phyloP scores from a whole-genome alignment of 2,797 vertebrate species.

The Helicolenus hilgendorfi region DNA sequence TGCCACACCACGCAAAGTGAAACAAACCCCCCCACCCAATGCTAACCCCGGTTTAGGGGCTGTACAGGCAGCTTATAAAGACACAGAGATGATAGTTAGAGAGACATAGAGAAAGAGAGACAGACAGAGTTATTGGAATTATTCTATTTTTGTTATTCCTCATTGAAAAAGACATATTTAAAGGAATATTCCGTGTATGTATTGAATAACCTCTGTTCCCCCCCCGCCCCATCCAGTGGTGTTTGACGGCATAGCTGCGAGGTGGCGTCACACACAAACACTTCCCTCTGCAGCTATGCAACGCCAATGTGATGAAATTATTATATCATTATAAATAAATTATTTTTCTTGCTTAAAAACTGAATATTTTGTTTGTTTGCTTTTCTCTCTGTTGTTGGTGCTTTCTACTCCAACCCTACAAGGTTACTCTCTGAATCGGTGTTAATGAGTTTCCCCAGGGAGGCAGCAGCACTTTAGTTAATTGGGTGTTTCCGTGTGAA shows the following conservation, averaged over 20 bases:
- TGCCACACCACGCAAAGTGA: not conserved
- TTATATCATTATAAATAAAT: constrained; percentile 92
- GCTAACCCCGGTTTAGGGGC: constrained; percentile 22
- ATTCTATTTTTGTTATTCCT: constrained; percentile 92
- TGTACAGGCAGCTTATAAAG: constrained; percentile 58
- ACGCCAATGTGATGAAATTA: constrained; percentile 89
- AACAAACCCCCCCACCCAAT: constrained; percentile 8
- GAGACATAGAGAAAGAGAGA: constrained; percentile 63
- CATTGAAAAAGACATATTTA: constrained; percentile 87
- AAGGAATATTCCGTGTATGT: constrained; percentile 85
- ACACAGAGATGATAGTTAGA: constrained; percentile 66
- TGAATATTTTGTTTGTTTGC: constrained; percentile 4
- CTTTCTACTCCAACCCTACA: not conserved
- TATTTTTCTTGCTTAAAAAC: constrained; percentile 92
- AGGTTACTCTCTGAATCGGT: constrained; percentile 3
- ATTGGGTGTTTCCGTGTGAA: constrained; percentile 17
- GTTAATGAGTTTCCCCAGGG: not conserved
- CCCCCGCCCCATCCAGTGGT: constrained; percentile 78
- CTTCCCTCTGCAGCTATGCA: constrained; percentile 72
- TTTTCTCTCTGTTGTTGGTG: not conserved
- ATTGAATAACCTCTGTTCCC: constrained; percentile 76
- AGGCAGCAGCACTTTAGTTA: not conserved
- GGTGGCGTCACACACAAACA: constrained; percentile 54
- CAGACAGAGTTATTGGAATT: constrained; percentile 82
- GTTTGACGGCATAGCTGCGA: constrained; percentile 64